Evolutionary conservation across 2,888 invertebrate species (phyloP).

Genomic region (Apodemia mormo): DNA sequence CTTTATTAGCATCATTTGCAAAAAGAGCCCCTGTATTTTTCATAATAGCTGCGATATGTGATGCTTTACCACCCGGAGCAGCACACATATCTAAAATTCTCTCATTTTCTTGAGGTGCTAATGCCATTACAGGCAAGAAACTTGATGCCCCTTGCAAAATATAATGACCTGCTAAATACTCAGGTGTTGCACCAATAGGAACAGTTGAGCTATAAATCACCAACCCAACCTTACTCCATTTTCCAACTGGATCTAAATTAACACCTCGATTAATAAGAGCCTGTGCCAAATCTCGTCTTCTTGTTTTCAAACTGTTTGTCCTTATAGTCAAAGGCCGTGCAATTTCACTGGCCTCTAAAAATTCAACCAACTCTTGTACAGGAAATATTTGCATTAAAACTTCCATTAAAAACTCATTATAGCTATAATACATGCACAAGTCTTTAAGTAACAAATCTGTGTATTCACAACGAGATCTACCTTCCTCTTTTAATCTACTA

Average conservation of each 20-base stretch:
- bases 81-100: constrained; percentile 97
- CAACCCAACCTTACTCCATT: constrained; percentile 99
- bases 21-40: constrained; percentile 98
- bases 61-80: constrained; percentile 99
- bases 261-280: constrained; percentile 97
- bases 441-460: constrained; percentile 89
- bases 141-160: constrained; percentile 98
- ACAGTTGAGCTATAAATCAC: constrained; percentile 98
- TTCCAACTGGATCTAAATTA: constrained; percentile 98
- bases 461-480: constrained; percentile 91
- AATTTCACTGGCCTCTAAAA: constrained; percentile 97
- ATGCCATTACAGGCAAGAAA: constrained; percentile 97
- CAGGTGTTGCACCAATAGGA: constrained; percentile 98
- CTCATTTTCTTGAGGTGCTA: constrained; percentile 98
- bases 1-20: constrained; percentile 96
- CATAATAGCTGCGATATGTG: constrained; percentile 98
- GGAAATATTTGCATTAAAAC: constrained; percentile 95
- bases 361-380: constrained; percentile 92
- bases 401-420: constrained; percentile 97
- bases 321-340: constrained; percentile 97
- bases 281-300: constrained; percentile 95
- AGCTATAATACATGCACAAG: constrained; percentile 96
- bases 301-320: constrained; percentile 96
- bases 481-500: constrained; percentile 84
- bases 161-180: constrained; percentile 99